Percentiles rank a stretch among this genome's conserved stretches.
These are phyloP conservation scores for Centropus unirufus DNA, from an alignment of 2,113 vertebrate species.

Conservation along the genomic window DNA sequence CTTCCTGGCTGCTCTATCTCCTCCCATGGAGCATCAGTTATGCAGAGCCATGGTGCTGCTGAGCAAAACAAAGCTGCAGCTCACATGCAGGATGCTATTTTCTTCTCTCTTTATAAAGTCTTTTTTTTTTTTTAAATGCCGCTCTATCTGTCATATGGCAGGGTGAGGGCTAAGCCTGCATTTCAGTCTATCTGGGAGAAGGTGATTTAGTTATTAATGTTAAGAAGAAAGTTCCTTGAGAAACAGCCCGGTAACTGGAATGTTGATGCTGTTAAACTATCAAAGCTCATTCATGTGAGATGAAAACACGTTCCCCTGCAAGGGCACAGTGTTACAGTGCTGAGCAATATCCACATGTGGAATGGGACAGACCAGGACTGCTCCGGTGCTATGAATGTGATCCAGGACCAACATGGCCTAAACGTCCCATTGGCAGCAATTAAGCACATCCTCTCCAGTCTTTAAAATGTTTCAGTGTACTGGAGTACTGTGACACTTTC, in stretches of 20 bases:
- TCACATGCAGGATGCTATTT: neutral
- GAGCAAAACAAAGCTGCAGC: neutral
- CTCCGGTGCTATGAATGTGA: too few relatives aligned
- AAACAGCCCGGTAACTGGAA: neutral
- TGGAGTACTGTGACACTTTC: neutral
- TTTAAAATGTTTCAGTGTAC: neutral
- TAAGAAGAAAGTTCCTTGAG: neutral
- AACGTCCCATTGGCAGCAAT: neutral
- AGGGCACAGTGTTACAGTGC: neutral
- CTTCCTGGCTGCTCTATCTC: neutral
- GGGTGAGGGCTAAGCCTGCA: neutral
- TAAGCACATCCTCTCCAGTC: neutral
- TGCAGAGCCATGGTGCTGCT: fast-evolving
- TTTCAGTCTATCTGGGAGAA: neutral
- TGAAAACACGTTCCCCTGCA: neutral
- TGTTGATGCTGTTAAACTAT: neutral
- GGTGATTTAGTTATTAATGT: too few relatives aligned
- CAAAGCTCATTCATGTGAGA: neutral
- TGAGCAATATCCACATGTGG: neutral
- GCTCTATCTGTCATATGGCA: neutral
- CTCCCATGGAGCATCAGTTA: too few relatives aligned
- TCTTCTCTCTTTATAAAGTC: neutral
- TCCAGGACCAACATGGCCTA: neutral
- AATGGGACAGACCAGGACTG: neutral
- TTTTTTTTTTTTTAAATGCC: neutral